These are phyloP conservation scores for Artemia sinica DNA, from an alignment of 2,888 invertebrate genomes.

Conservation along the genomic window DNA sequence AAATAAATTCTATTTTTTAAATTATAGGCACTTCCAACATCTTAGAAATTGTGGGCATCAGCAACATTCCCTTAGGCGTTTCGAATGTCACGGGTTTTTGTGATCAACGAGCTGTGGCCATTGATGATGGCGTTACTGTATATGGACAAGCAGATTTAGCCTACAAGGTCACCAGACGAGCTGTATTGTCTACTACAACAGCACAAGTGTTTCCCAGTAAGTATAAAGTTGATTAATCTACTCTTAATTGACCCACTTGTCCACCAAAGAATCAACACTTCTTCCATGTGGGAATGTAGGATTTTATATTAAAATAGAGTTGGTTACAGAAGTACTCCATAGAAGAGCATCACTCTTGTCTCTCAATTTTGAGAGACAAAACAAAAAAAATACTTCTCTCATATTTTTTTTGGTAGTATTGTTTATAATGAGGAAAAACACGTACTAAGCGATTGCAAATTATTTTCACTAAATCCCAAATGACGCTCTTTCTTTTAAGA, in stretches of 20 bases:
- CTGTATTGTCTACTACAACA: conserved; percentile 45
- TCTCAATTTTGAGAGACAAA: no score
- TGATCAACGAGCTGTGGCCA: conserved; percentile 32
- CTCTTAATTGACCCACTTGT: background rate
- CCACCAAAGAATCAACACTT: no score
- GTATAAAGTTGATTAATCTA: background rate
- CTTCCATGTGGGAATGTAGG: no score
- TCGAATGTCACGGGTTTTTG: conserved; percentile 45
- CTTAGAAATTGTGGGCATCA: conserved; percentile 43
- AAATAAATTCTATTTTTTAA: background rate
- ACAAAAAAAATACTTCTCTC: no score
- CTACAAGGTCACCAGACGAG: conserved; percentile 42
- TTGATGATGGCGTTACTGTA: conserved; percentile 25
- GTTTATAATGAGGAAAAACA: no score
- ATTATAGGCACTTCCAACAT: conserved; percentile 42
- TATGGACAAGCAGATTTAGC: conserved; percentile 32
- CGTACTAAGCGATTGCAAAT: no score
- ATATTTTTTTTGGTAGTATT: no score
- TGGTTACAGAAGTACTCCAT: no score
- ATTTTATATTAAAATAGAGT: no score
- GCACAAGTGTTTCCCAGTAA: conserved; percentile 41
- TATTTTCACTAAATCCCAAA: no score
- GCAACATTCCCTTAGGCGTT: conserved; percentile 45
- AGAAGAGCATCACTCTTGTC: no score
- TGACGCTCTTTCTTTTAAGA: no score